Conservation (phyloP, 2,113 vertebrate species). For the Chelonoidis abingdonii region DNA sequence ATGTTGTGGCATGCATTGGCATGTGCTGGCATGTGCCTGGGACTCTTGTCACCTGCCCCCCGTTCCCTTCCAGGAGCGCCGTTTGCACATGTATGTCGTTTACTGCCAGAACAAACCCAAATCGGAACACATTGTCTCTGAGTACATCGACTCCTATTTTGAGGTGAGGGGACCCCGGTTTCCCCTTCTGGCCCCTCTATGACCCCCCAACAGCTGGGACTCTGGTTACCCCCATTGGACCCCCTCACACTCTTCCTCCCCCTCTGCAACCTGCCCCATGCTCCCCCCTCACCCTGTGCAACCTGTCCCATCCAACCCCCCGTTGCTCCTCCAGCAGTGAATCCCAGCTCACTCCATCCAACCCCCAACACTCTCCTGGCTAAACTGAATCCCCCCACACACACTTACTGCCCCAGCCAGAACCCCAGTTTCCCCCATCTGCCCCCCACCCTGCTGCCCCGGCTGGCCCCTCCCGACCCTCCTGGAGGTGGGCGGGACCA, state of each 20-base stretch:
- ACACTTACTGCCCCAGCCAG: not conserved
- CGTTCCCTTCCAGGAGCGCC: slow-evolving; percentile 83
- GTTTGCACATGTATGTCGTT: slow-evolving; percentile 94
- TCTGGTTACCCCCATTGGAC: not conserved
- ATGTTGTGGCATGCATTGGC: not conserved
- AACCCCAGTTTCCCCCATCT: not conserved
- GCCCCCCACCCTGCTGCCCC: not conserved
- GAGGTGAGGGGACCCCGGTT: slow-evolving; percentile 82
- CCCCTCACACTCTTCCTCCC: no score
- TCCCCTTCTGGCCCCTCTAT: not conserved
- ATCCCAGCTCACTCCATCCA: not conserved
- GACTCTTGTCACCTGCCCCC: not conserved
- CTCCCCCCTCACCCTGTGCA: not conserved
- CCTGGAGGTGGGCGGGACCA: not conserved
- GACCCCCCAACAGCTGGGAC: not conserved
- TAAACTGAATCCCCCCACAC: no score
- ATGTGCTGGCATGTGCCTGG: not conserved
- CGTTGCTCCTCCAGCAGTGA: not conserved
- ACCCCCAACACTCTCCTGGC: not conserved
- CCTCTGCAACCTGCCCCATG: not conserved
- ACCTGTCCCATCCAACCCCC: not conserved
- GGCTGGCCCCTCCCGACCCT: not conserved
- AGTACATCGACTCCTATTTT: slow-evolving; percentile 94
- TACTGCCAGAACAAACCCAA: slow-evolving; percentile 97
- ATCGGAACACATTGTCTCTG: slow-evolving; percentile 93